Evolutionary conservation across 2,888 invertebrate species (phyloP).

Genomic region (Pinctada fucata): DNA sequence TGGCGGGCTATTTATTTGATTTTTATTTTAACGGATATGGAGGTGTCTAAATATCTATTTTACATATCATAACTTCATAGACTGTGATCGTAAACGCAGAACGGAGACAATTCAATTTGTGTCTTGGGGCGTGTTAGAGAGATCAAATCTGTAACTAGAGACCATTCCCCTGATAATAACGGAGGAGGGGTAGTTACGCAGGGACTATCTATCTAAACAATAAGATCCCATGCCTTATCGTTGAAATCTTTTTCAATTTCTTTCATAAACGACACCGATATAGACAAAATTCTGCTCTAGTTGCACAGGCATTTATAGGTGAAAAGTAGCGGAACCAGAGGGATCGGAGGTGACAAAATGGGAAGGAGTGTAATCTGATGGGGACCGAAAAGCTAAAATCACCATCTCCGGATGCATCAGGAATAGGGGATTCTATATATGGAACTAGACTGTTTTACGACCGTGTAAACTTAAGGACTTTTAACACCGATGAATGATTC

Average conservation of each 20-base stretch:
- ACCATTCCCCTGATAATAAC: neutral
- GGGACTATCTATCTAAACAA: neutral
- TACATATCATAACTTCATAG: neutral
- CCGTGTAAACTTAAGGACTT: too few species aligned
- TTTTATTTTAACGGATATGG: neutral
- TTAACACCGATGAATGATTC: too few species aligned
- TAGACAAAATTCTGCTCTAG: neutral
- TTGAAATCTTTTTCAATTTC: neutral
- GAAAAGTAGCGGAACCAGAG: too few species aligned
- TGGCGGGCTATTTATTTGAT: neutral
- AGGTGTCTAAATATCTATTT: neutral
- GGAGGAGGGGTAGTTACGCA: neutral
- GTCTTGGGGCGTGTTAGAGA: neutral
- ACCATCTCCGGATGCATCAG: too few species aligned
- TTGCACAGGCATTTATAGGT: too few species aligned
- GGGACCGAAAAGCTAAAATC: too few species aligned
- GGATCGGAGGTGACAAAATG: too few species aligned
- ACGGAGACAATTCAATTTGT: constrained; percentile 2
- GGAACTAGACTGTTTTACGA: too few species aligned
- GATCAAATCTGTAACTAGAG: neutral
- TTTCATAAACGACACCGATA: neutral
- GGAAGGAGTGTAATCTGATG: too few species aligned
- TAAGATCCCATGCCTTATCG: neutral
- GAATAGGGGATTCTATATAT: too few species aligned
- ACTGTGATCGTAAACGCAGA: neutral